Evolutionary conservation across 2,797 vertebrate genomes (phyloP).

Genomic region (Mallotus villosus): DNA sequence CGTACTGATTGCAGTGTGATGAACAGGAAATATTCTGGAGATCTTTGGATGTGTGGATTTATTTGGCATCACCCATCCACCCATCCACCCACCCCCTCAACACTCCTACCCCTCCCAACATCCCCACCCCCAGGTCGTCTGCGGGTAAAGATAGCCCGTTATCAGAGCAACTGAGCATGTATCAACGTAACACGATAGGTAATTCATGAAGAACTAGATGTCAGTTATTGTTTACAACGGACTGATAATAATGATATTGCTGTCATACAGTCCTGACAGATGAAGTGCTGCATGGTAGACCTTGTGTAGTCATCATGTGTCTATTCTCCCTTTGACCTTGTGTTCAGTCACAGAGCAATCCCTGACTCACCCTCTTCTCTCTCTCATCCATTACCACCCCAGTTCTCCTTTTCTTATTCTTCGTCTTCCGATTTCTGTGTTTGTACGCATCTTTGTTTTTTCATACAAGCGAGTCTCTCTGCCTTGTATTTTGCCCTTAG

Average conservation of each 20-base stretch:
- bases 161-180: slow-evolving; percentile 3
- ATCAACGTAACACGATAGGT: background rate
- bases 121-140: background rate
- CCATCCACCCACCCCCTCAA: background rate
- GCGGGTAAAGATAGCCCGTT: background rate
- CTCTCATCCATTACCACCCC: background rate
- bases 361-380: background rate
- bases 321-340: background rate
- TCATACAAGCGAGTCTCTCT: slow-evolving; percentile 15
- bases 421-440: slow-evolving; percentile 9
- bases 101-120: background rate
- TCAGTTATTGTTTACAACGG: background rate
- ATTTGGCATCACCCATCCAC: background rate
- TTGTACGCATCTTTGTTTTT: slow-evolving; percentile 3
- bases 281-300: slow-evolving; percentile 30
- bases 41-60: background rate
- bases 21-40: slow-evolving; percentile 1
- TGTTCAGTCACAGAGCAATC: background rate
- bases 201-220: slow-evolving; percentile 2
- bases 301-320: slow-evolving; percentile 2
- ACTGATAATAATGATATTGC: background rate
- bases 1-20: background rate
- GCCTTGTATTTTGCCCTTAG: slow-evolving; percentile 32
- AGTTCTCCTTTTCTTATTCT: slow-evolving; percentile 26
- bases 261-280: slow-evolving; percentile 30